Conservation (phyloP, 2,797 vertebrate genomes). For the Pipistrellus nathusii region DNA sequence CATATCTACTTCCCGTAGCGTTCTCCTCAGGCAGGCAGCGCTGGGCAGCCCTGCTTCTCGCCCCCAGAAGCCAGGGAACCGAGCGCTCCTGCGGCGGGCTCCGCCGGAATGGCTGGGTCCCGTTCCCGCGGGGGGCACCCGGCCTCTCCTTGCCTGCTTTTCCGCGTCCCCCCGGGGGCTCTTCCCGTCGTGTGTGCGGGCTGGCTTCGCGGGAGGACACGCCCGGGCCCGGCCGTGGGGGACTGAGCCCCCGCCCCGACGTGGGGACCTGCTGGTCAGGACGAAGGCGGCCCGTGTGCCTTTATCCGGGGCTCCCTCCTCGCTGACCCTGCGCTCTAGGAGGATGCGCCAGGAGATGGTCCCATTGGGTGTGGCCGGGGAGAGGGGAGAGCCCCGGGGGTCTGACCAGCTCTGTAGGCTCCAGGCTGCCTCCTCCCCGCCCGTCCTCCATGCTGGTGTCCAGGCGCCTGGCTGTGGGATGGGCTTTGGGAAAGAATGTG, state of each 20-base stretch:
- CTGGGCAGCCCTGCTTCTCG: constrained; percentile 68
- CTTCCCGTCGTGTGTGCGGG: neutral
- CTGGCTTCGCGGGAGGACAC: neutral
- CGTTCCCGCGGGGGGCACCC: constrained; percentile 45
- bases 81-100: constrained; percentile 71
- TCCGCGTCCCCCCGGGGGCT: neutral
- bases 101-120: constrained; percentile 47
- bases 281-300: neutral
- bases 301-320: neutral
- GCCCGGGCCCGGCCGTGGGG: neutral
- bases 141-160: neutral
- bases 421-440: neutral
- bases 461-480: neutral
- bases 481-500: neutral
- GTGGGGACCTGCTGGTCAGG: neutral
- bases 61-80: constrained; percentile 72
- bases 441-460: neutral
- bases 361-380: neutral
- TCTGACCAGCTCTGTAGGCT: neutral
- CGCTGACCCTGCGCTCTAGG: neutral
- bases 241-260: too few relatives aligned
- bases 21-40: constrained; percentile 82
- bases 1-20: constrained; percentile 88
- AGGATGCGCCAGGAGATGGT: neutral
- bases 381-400: neutral